Conservation (phyloP, 2,888 invertebrate species). For the Megalurothrips usitatus region DNA sequence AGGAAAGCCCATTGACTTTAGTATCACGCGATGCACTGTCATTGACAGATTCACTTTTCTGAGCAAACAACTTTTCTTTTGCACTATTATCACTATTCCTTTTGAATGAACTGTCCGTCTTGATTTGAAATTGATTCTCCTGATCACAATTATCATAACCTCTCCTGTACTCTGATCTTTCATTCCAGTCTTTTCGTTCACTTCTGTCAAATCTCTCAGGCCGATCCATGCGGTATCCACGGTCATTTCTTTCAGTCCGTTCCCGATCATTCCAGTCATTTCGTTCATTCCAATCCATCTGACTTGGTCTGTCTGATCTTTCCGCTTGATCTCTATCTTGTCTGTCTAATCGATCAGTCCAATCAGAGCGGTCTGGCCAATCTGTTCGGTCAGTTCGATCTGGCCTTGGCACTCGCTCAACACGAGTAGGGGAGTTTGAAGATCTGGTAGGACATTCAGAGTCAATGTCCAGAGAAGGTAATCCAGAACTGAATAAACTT, state of each 20-base stretch:
- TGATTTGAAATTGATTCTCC: conserved; percentile 14
- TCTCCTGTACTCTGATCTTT: conserved; percentile 13
- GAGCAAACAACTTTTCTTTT: conserved; percentile 18
- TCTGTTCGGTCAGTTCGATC: conserved; percentile 11
- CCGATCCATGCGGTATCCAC: not conserved
- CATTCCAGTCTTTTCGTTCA: conserved; percentile 26
- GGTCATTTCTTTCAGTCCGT: conserved; percentile 5
- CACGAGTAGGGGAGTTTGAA: conserved; percentile 5
- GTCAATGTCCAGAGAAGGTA: not conserved
- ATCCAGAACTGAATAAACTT: conserved; percentile 4
- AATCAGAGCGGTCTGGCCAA: conserved; percentile 1
- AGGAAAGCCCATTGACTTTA: conserved; percentile 16
- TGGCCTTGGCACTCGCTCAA: conserved; percentile 20
- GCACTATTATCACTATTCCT: conserved; percentile 21
- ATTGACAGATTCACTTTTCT: conserved; percentile 16
- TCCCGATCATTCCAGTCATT: conserved; percentile 21
- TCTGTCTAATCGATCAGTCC: conserved; percentile 27
- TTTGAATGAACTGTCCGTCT: conserved; percentile 15
- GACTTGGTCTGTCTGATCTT: conserved; percentile 29
- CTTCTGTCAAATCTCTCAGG: conserved; percentile 9
- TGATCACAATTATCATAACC: conserved; percentile 21
- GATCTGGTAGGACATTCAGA: not conserved
- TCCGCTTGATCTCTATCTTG: conserved; percentile 12
- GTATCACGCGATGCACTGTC: conserved; percentile 10
- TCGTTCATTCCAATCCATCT: not conserved